Evolutionary conservation across 2,113 vertebrate genomes (phyloP).

Genomic region (Spea multiplicata): DNA sequence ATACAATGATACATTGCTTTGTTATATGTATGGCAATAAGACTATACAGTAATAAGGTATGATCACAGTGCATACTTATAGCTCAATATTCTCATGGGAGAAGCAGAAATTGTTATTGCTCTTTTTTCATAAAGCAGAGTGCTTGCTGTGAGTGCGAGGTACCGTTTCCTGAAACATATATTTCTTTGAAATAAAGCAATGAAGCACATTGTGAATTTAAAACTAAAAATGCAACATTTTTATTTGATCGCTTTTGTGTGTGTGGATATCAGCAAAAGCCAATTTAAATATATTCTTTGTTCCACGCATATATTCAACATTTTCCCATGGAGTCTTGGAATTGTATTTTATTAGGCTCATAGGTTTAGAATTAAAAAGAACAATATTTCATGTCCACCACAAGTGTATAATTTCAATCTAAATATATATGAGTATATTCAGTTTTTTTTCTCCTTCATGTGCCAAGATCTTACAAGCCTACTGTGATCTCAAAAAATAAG

Average conservation of each 20-base stretch:
- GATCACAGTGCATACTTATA: not conserved
- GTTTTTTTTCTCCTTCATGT: too few species aligned
- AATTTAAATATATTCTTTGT: not conserved
- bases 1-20: conserved; percentile 11
- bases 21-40: not conserved
- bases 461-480: too few species aligned
- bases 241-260: not conserved
- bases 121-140: not conserved
- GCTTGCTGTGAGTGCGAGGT: not conserved
- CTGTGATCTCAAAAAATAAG: too few species aligned
- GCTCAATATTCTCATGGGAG: conserved; percentile 9
- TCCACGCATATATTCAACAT: not conserved
- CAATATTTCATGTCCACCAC: too few species aligned
- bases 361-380: too few species aligned
- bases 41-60: conserved; percentile 1
- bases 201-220: not conserved
- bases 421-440: too few species aligned
- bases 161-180: conserved; percentile 5
- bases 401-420: too few species aligned
- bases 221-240: conserved; percentile 13
- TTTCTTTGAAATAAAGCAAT: conserved; percentile 2
- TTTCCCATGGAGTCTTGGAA: too few species aligned
- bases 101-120: not conserved
- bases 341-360: too few species aligned
- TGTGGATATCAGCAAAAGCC: not conserved